These are phyloP conservation scores for Garra rufa DNA, from an alignment of 2,113 vertebrate genomes.

Conservation along the genomic window DNA sequence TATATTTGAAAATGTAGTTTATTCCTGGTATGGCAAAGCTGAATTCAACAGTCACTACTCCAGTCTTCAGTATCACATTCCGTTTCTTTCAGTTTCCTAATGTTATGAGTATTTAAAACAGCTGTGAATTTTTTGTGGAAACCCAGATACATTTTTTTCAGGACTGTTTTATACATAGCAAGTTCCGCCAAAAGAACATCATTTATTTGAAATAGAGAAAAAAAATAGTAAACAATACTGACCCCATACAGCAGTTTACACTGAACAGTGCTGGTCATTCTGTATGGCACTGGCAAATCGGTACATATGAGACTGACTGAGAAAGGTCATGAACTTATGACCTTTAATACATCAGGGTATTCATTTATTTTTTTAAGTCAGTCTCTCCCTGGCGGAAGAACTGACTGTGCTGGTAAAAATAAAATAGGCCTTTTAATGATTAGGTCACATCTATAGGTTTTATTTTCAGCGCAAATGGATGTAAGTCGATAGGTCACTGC, in stretches of 20 bases:
- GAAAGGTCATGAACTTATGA: not conserved
- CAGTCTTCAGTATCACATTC: not conserved
- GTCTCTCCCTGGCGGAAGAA: not conserved
- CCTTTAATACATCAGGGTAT: not conserved
- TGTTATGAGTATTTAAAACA: not conserved
- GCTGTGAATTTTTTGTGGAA: not conserved
- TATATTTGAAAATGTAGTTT: not conserved
- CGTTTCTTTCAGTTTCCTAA: too few species aligned
- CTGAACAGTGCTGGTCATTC: not conserved
- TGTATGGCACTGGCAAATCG: not conserved
- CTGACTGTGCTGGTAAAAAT: not conserved
- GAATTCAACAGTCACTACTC: not conserved
- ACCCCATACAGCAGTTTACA: not conserved
- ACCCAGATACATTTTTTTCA: not conserved
- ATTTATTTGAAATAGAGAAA: not conserved
- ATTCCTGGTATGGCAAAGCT: not conserved
- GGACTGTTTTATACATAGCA: not conserved
- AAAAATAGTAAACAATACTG: too few species aligned
- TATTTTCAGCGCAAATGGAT: conserved; percentile 16
- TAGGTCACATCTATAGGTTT: not conserved
- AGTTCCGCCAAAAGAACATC: not conserved
- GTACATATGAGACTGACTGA: not conserved
- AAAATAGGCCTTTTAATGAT: conserved; percentile 4
- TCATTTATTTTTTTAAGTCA: not conserved
- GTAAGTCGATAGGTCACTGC: not conserved